Base-by-base conservation (phyloP, 2,113 vertebrate genomes). In the Sander lucioperca region DNA sequence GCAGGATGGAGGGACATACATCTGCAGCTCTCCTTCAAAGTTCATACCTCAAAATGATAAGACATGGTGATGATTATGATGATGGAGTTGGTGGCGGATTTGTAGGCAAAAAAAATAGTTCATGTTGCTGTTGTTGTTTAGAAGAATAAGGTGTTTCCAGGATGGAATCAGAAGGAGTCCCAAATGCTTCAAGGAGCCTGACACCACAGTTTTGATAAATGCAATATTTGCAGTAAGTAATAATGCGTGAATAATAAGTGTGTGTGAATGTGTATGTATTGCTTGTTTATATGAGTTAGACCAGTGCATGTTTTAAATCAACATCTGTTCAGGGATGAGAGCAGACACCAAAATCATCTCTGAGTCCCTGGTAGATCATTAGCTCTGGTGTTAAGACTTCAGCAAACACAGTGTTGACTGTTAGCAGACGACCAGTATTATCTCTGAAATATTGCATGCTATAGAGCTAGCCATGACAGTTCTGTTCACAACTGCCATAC, bases 21-120 rank as follows among this genome's bases (percentile, higher is more conserved):
- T 12, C n/a, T 47, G 64, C 75, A 19, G 25, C 50, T 23, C 53
- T 76, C 47, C 19, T 57, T 79, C 27, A 91, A 67, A 87, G 88
- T 89, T 85, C 80, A 13, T 74, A 79, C 69, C 79, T 80, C 57
- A 30, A 27, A 75, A 36, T 27, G 23, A 53, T 50, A 70, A 63
- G 48, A 69, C 1, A 68, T 5, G 69, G 19, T 21, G 48, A 15
- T 23, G 61, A 12, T 27, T 25, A 13, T 16, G 74, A 11, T 45
- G 67, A 61, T 1, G 68, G 75, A 11, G 64, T 66, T 84, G 84
- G 79, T 78, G 85, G 89, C 36, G 72, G 54, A 56, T 68, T 74
- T 70, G 72, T 18, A 25, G 59, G 12, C 43, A 56, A 62, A 64
- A 64, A 10, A 72, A 19, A 76, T 1, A 45, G 64, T 85, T 79